These are phyloP conservation scores for Lichenostomus cassidix DNA, from an alignment of 2,113 vertebrate genomes.

Conservation along the genomic window DNA sequence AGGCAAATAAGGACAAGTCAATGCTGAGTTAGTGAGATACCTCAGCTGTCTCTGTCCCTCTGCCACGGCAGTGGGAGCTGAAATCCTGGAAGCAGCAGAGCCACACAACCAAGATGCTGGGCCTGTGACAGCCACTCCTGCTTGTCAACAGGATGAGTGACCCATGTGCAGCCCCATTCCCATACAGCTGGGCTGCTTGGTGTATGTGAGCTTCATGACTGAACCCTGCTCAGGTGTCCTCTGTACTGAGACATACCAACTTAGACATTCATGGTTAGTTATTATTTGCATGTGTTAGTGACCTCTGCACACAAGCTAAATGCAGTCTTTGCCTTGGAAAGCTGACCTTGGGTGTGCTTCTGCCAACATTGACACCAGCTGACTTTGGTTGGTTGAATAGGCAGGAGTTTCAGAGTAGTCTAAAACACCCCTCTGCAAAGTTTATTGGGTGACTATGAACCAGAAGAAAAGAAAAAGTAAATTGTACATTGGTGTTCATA, in stretches of 20 bases:
- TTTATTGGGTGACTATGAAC: neutral
- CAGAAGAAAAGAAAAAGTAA: neutral
- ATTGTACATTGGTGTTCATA: neutral
- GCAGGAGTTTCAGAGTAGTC: neutral
- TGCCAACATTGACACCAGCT: neutral
- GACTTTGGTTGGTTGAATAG: neutral
- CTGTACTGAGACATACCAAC: neutral
- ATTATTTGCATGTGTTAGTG: neutral
- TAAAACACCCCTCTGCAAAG: neutral
- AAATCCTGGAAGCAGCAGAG: neutral
- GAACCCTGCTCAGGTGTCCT: neutral
- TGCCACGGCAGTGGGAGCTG: accelerated
- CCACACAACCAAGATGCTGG: accelerated
- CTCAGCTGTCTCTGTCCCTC: neutral
- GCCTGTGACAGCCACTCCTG: neutral
- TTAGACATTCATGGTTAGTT: neutral
- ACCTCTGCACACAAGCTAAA: neutral
- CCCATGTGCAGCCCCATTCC: neutral
- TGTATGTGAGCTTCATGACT: accelerated
- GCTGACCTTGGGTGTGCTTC: neutral
- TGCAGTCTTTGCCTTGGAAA: neutral
- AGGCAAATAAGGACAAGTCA: neutral
- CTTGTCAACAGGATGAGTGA: neutral
- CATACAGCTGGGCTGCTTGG: neutral
- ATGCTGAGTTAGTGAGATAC: neutral